Evolutionary conservation across 2,113 vertebrate genomes (phyloP).

Genomic region (Cisticola juncidis): DNA sequence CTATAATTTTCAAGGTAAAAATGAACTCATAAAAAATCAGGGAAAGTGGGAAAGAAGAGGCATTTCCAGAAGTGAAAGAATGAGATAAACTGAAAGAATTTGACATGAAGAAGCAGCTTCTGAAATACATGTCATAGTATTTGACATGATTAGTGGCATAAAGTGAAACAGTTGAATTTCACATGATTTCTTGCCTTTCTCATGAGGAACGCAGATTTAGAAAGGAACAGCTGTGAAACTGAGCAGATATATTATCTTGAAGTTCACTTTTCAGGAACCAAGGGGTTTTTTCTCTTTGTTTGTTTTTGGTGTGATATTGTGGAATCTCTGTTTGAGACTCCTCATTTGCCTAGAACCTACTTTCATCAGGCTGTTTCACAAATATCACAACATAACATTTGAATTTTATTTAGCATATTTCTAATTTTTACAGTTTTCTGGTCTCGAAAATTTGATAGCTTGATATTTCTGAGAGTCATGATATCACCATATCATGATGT

Average conservation of each 20-base stretch:
- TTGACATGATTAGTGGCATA: not conserved
- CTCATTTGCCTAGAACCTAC: not conserved
- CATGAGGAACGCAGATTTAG: not conserved
- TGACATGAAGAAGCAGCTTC: not conserved
- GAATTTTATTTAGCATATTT: not conserved
- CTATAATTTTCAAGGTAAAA: not conserved
- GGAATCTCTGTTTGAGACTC: not conserved
- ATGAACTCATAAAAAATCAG: not conserved
- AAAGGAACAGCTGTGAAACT: not conserved
- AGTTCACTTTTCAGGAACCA: not conserved
- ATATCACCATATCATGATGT: not conserved
- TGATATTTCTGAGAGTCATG: not conserved
- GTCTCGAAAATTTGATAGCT: not conserved
- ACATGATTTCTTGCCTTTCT: not conserved
- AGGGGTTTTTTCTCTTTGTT: fast-evolving
- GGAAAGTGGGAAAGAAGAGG: not conserved
- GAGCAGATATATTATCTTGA: not conserved
- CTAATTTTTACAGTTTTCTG: not conserved
- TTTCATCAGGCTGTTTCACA: not conserved
- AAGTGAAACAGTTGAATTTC: not conserved
- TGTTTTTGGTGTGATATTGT: not conserved
- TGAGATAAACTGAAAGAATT: not conserved
- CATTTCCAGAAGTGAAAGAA: not conserved
- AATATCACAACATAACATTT: not conserved
- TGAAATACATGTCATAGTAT: not conserved